These are phyloP conservation scores for Tringa solitaria DNA, from an alignment of 2,113 vertebrate species.

Conservation along the genomic window DNA sequence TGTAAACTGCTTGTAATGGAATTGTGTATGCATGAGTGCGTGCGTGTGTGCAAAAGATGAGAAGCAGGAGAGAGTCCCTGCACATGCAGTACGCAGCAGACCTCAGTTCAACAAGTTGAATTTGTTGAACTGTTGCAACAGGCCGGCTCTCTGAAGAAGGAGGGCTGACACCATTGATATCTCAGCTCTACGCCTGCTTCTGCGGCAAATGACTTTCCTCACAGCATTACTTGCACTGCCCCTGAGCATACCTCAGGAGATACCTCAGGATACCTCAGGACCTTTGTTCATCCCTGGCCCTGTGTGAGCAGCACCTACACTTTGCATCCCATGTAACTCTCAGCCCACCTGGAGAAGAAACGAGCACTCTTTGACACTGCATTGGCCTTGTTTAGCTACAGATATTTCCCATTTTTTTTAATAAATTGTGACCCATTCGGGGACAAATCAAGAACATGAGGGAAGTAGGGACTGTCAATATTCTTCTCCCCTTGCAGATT, in stretches of 20 bases:
- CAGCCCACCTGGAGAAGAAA: background rate
- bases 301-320: background rate
- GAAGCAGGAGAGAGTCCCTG: background rate
- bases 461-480: background rate
- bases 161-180: background rate
- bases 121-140: background rate
- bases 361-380: background rate
- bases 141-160: background rate
- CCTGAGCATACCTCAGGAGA: background rate
- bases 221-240: fast-evolving
- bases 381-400: background rate
- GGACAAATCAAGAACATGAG: fast-evolving
- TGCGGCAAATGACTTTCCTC: background rate
- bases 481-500: background rate
- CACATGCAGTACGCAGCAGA: fast-evolving
- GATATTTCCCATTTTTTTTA: background rate
- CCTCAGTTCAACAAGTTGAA: background rate
- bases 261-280: too few species aligned
- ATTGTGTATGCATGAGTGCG: fast-evolving
- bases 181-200: background rate
- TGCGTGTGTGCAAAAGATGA: background rate
- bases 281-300: background rate
- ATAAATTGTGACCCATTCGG: background rate
- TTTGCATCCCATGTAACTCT: background rate
- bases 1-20: background rate